phyloP scores from a whole-genome alignment of 2,888 invertebrate species.

The Mimachlamys varia region DNA sequence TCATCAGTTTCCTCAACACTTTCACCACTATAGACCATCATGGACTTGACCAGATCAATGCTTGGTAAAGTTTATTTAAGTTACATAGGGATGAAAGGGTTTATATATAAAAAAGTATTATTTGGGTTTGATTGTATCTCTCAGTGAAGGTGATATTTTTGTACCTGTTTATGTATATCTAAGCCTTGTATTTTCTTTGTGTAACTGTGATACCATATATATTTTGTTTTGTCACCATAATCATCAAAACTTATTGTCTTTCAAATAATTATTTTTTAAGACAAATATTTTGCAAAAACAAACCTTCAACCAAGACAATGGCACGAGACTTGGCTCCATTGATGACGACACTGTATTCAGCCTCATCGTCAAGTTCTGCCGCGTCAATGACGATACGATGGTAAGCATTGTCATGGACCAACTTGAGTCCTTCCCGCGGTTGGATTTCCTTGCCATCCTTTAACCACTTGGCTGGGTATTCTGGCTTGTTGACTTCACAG shows the following conservation, averaged over 20 bases:
- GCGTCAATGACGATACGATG: slow-evolving; percentile 74
- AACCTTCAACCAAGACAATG: slow-evolving; percentile 77
- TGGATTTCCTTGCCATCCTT: slow-evolving; percentile 88
- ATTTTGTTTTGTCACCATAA: too few species aligned
- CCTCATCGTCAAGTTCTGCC: slow-evolving; percentile 73
- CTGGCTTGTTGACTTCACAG: slow-evolving; percentile 65
- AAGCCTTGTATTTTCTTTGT: too few species aligned
- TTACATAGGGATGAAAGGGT: too few species aligned
- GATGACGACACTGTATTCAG: slow-evolving; percentile 73
- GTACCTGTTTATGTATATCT: too few species aligned
- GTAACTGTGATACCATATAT: too few species aligned
- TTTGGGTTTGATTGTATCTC: background rate
- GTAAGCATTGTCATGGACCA: slow-evolving; percentile 88
- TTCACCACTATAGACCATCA: too few species aligned
- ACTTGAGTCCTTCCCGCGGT: slow-evolving; percentile 90
- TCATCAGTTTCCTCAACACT: too few species aligned
- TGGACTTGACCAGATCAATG: too few species aligned
- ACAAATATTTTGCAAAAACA: too few species aligned
- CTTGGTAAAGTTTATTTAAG: too few species aligned
- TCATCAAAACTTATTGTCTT: too few species aligned
- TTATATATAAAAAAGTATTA: background rate
- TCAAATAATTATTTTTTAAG: background rate
- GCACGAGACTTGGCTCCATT: slow-evolving; percentile 73
- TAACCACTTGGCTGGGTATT: slow-evolving; percentile 60
- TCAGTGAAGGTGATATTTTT: too few species aligned